Base-by-base conservation (phyloP, 2,888 invertebrate species). In the Neria commutata region DNA sequence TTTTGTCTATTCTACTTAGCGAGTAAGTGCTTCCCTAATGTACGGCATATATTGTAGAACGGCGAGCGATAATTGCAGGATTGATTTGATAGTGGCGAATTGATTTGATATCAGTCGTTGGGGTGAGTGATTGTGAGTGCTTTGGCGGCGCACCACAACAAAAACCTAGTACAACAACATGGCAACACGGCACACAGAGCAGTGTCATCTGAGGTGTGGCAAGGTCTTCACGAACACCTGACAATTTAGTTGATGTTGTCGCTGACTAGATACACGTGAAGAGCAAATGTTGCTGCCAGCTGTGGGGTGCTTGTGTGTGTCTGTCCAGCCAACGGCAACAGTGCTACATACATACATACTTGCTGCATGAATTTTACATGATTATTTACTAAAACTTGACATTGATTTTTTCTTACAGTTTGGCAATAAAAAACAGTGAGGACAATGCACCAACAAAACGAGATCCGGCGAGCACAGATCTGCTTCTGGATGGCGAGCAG, bases 401-500 rank as follows among this genome's bases (percentile, higher is more conserved):
- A 47, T 56, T 54, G 11, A 6, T 19, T 48, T 37, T 52, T 34
- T 67, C 55, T 83, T 85, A 73, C 85, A 89, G 90, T 84, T 85
- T 89, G 83, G 89, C 89, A 82, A 87, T 88, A 78, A 86, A 86
- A 80, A 87, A 87, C 80, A 88, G 86, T 71, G 87, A 88, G 73
- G 89, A 89, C 80, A 86, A 86, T 82, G 89, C 87, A 74, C 88
- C 86, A 80, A 87, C 86, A 78, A 88, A 87, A 83, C 87, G 87
- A 82, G 88, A 88, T 81, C 85, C 87, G 67, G 87, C 86, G 71
- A 86, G 86, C 75, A 84, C 86, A 70, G 89, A 89, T 83, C 85
- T 88, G 78, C 85, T 88, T 76, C 85, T 86, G 77, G 90, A 90
- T 79, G 86, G 87, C 66, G 87, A 89, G 79, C 87, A 89, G 91